phyloP scores from a whole-genome alignment of 2,888 invertebrate species.

The Noctua fimbriata region DNA sequence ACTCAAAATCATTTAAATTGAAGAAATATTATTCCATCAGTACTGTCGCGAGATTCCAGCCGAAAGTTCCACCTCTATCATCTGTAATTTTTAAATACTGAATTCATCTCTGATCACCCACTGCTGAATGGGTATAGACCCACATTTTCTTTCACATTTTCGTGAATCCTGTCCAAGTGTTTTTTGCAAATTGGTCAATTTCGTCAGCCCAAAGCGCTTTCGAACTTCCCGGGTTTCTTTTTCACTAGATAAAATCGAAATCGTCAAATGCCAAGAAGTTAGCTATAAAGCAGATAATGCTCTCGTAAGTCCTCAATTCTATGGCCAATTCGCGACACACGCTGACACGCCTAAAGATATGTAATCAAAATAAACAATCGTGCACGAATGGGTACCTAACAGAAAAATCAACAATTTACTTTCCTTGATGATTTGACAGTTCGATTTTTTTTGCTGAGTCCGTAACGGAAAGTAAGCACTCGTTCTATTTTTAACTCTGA shows the following conservation, averaged over 20 bases:
- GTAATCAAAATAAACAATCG: constrained; percentile 32
- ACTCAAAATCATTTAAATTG: background rate
- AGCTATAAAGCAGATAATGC: constrained; percentile 23
- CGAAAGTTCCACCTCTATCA: background rate
- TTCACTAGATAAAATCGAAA: constrained; percentile 11
- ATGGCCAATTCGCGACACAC: constrained; percentile 20
- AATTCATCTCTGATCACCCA: background rate
- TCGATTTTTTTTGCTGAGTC: constrained; percentile 54
- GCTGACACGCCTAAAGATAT: constrained; percentile 35
- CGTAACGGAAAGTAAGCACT: constrained; percentile 59
- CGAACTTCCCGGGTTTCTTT: background rate
- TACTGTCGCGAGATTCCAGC: background rate
- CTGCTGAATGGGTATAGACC: background rate
- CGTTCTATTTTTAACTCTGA: constrained; percentile 56
- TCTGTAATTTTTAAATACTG: background rate
- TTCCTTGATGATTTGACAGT: constrained; percentile 61
- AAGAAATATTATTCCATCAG: background rate
- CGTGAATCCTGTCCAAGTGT: too few relatives aligned
- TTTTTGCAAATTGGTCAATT: background rate
- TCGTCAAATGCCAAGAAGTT: background rate
- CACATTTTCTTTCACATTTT: background rate
- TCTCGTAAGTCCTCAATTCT: constrained; percentile 18
- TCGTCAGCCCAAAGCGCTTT: background rate
- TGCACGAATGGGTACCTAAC: constrained; percentile 43
- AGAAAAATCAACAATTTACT: constrained; percentile 62